A percentile compares a stretch with the other conserved stretches of the same genome.
These are phyloP conservation scores for Malurus melanocephalus DNA, from an alignment of 2,113 vertebrate genomes.

Conservation along the genomic window DNA sequence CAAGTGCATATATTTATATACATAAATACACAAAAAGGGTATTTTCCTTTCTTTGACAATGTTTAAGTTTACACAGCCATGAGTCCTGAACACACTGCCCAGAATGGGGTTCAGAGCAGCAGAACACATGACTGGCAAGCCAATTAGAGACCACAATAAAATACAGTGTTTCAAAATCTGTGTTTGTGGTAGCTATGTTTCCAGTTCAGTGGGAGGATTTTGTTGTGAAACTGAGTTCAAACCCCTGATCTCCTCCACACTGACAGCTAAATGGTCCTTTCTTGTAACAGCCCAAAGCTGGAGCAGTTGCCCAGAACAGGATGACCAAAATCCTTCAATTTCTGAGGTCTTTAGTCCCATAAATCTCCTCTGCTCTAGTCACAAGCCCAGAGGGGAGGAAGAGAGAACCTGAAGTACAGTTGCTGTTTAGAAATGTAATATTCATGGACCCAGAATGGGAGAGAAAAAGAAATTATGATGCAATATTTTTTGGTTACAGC, in stretches of 20 bases:
- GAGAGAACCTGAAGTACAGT: not conserved
- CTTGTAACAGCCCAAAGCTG: not conserved
- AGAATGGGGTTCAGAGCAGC: not conserved
- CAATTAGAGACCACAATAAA: not conserved
- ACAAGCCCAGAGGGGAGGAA: not conserved
- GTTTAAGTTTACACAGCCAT: not conserved
- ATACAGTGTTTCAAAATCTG: not conserved
- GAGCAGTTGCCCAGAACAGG: not conserved
- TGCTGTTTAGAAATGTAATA: not conserved
- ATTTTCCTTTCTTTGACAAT: not conserved
- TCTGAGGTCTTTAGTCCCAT: not conserved
- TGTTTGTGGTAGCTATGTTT: not conserved
- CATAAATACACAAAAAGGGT: accelerated
- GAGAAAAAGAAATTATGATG: not conserved
- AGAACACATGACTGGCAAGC: not conserved
- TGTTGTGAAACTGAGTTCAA: not conserved
- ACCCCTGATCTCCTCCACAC: not conserved
- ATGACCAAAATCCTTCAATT: not conserved
- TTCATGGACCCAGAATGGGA: not conserved
- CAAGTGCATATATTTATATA: not conserved
- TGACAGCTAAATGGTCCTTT: not conserved
- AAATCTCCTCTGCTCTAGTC: not conserved
- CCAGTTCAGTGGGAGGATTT: not conserved
- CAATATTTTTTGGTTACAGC: not conserved
- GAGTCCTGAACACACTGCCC: not conserved